A percentile compares a stretch with the other conserved stretches of the same genome.
Conservation (phyloP, 1,140 invertebrate species). For the Scaptomyza hsui region DNA sequence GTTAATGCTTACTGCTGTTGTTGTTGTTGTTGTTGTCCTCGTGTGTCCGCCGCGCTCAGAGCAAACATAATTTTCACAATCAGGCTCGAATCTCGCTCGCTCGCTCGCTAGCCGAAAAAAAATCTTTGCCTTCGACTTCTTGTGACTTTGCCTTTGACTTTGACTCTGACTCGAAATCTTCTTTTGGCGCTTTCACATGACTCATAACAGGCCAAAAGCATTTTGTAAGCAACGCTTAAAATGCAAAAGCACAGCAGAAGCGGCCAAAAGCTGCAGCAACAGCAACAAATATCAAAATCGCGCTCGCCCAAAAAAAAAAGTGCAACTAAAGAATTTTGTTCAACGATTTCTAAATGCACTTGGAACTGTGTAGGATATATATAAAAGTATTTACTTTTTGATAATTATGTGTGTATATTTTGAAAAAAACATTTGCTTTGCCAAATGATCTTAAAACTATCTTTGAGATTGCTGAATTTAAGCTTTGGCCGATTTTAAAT, state of each 20-base stretch:
- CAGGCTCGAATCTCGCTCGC: slow-evolving; percentile 58
- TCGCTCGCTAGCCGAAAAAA: slow-evolving; percentile 24
- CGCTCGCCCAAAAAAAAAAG: slow-evolving; percentile 35
- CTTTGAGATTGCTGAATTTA: no score
- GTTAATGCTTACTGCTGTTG: not conserved
- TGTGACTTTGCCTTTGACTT: slow-evolving; percentile 21
- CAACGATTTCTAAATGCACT: slow-evolving; percentile 36
- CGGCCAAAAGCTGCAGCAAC: slow-evolving; percentile 32
- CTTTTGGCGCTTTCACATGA: slow-evolving; percentile 75
- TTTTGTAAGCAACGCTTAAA: slow-evolving; percentile 61
- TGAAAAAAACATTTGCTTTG: no score
- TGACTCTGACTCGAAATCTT: slow-evolving; percentile 27
- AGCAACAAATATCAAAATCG: slow-evolving; percentile 46
- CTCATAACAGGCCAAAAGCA: slow-evolving; percentile 73
- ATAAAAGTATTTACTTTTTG: no score
- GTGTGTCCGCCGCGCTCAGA: slow-evolving; percentile 60
- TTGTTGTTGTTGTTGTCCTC: slow-evolving; percentile 25
- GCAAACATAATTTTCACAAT: slow-evolving; percentile 81
- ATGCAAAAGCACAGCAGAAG: slow-evolving; percentile 62
- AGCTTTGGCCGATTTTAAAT: no score
- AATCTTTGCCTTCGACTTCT: slow-evolving; percentile 26
- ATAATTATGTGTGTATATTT: no score
- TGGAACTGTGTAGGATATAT: not conserved
- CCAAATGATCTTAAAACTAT: no score
- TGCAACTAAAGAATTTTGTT: not conserved